phyloP scores from a whole-genome alignment of 2,797 vertebrate species.

The Rhynchonycteris naso region DNA sequence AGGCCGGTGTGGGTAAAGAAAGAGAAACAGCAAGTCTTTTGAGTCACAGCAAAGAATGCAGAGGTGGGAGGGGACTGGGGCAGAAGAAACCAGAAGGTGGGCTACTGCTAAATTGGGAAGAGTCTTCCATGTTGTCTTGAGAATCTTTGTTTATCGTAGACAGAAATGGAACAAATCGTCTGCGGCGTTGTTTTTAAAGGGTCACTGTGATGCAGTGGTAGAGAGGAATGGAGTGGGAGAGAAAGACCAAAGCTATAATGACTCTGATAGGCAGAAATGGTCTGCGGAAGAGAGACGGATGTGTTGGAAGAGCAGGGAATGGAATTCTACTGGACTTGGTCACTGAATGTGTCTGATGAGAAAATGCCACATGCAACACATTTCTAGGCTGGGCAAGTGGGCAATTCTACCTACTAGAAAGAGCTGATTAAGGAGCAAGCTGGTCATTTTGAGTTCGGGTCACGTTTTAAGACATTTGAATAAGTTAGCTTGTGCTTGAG shows the following conservation, averaged over 20 bases:
- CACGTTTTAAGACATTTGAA: not conserved
- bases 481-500: not conserved
- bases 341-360: not conserved
- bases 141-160: not conserved
- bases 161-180: not conserved
- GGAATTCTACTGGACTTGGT: not conserved
- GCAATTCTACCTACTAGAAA: not conserved
- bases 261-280: not conserved
- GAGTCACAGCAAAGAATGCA: not conserved
- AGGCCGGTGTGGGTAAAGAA: not conserved
- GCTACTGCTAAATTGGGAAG: not conserved
- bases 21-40: not conserved
- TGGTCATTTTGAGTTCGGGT: not conserved
- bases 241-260: not conserved
- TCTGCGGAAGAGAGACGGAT: not conserved
- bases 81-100: not conserved
- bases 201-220: not conserved
- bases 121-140: not conserved
- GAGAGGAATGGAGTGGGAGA: not conserved
- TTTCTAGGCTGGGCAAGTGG: not conserved
- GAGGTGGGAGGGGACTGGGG: fast-evolving
- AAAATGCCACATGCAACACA: not conserved
- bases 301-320: not conserved
- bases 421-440: not conserved
- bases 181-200: not conserved